Base-by-base conservation (phyloP, 2,797 vertebrate species). In the Sebastes wilsoni region DNA sequence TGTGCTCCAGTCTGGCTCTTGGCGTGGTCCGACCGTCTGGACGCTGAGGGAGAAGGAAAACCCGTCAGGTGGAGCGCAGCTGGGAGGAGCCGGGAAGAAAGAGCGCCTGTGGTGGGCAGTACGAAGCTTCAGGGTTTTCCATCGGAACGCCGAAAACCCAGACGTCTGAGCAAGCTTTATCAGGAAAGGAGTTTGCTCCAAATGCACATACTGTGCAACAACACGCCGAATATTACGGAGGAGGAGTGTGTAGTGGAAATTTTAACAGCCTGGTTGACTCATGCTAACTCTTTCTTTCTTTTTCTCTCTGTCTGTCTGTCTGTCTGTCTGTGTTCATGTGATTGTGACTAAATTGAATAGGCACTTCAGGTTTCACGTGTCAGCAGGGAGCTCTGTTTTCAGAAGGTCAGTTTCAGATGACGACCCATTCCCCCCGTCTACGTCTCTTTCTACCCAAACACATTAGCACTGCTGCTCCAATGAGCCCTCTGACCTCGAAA, bases 101-200 rank as follows among this genome's bases (percentile, higher is more conserved):
- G 89, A 87, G 36, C 0, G 79, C 55, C 90, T 93, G 89, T 92
- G 89, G 91, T 68, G 14, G 20, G 20, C 49, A 52, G 49, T 52
- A 13, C 54, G n/a, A 34, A 20, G 52, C 68, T 68, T 36, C 30
- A 65, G 75, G 75, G 72, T 79, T 94, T 94, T 94, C 93, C 94
- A 87, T 90, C 23, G 58, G 72, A 90, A 82, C 66, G 27, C 25
- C 0, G 4, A 79, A 79, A 75, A 87, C 60, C 85, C 91, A 94
- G 92, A 94, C 88, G 87, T 93, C 91, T 92, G 92, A 81, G 81
- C 73, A 89, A 92, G 88, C 85, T 93, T 88, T 90, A 93, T 93
- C 93, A 88, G 86, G 91, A 92, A 92, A 87, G 74, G 68, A 67
- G 80, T 79, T 81, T 64, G 72, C 61, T 85, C 80, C 72, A 70